Evolutionary conservation across 2,113 vertebrate species (phyloP), one percentile per base, ranked within the genome.

Genomic region (Phoenicopterus ruber): DNA sequence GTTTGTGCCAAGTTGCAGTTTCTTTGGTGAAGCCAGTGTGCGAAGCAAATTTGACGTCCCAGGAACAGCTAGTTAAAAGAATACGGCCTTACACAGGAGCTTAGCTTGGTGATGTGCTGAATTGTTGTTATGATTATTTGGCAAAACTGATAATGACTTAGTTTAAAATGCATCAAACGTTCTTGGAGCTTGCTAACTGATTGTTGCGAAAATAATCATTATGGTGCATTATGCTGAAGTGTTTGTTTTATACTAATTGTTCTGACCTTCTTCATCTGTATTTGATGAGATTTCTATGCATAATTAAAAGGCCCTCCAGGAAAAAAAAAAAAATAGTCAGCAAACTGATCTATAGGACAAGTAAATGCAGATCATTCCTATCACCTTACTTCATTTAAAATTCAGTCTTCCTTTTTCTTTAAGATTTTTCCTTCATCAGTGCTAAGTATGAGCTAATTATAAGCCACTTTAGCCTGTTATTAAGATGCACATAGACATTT

Each of bases 221-320:
- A 66, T 46, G 80, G 90, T 12, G 46, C 81, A 20, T 93, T 89
- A 71, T 69, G 83, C 77, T 89, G 70, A 78, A 97, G 94, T 87
- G 94, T 96, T 96, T 96, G 94, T 87, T 95, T 93, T 88, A 50
- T 70, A 70, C 86, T 94, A 93, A 97, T 95, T 95, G 92, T 87
- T 88, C 90, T 96, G 91, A 94, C 97, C 94, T 97, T 90, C 95
- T 93, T 94, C 92, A 82, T 71, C 79, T 82, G 91, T 57, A 65
- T 57, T 83, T 96, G 94, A 96, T 94, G 92, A 95, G 94, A 62
- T 87, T 89, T 77, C 78, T 62, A 34, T 73, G 88, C 76, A 54
- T 90, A 96, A 97, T 97, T 96, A 90, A 96, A 95, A 87, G 74
- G 70, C 66, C 92, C 93, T 96, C 49, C 31, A 92, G 81, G 88